Base-by-base conservation (phyloP, 2,797 vertebrate species). In the Leptatherina wallacei region DNA sequence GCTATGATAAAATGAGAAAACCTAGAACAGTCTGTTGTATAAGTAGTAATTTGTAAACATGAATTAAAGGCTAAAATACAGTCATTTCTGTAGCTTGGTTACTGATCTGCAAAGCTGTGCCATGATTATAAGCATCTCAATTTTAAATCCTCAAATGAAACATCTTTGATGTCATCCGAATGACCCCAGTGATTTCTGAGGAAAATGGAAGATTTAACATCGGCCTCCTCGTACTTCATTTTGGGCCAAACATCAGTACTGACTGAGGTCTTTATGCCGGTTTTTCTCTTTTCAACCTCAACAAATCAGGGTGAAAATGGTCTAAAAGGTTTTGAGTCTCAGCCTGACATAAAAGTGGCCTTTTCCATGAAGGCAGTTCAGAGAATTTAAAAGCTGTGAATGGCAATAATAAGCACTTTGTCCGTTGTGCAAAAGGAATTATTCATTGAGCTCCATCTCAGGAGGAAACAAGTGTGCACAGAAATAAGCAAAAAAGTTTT, bases 311-410 rank as follows among this genome's bases (percentile, higher is more conserved):
- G 18, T 9, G 14, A 16, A 38, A 12, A 38, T 12, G 36, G 11
- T 13, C 12, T 3, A 18, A 44, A 44, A 8, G 40, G 14, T 42
- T 6, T 14, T 20, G 4, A 18, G 4, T 18, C 42, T 14, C 13
- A 8, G 6, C 1, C 20, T 42, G 42, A 47, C 3, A 20, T 1
- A 12, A 35, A 36, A 16, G 27, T 38, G 10, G 0, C 47, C 1
- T 73, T 49, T 73, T 9, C 11, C 35, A 60, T 8, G n/a, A 47
- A 61, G 30, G 35, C 29, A 9, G 6, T 49, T 20, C 0, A 13
- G 40, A 22, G 18, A 49, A 61, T 40, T 35, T 66, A 8, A 44
- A 65, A 61, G 20, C 29, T 60, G 36, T 62, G 29, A 59, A 49
- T 58, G n/a, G 11, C 3, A 47, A 11, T 14, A 27, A 66, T 27